These are phyloP conservation scores for Nothobranchius kuhntae DNA, from an alignment of 2,113 vertebrate genomes.

Conservation along the genomic window DNA sequence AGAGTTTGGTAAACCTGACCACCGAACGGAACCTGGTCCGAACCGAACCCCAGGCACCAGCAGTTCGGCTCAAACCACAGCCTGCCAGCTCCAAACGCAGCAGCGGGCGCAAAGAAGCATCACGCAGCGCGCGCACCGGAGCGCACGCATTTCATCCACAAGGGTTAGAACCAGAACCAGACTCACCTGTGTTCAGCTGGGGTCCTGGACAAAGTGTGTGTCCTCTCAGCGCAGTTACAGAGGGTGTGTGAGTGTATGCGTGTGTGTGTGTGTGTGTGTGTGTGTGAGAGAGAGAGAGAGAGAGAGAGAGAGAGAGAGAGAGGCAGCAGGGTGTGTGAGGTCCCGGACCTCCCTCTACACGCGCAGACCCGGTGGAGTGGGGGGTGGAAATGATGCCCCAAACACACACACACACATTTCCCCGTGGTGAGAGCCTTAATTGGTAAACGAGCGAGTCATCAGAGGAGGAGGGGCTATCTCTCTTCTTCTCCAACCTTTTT, in stretches of 20 bases:
- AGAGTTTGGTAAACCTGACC: not conserved
- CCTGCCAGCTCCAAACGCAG: not conserved
- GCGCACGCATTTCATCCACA: not conserved
- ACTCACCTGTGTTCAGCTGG: slow-evolving; percentile 50
- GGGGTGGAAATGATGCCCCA: slow-evolving; percentile 66
- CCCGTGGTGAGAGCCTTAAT: slow-evolving; percentile 73
- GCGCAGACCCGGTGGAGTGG: slow-evolving; percentile 60
- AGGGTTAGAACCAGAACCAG: not conserved
- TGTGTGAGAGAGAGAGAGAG: too few relatives aligned
- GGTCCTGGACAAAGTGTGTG: slow-evolving; percentile 3
- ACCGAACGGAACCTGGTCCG: not conserved
- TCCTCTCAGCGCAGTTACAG: slow-evolving; percentile 35
- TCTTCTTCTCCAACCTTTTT: slow-evolving; percentile 9
- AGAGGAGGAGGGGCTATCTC: slow-evolving; percentile 47
- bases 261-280: slow-evolving; percentile 14
- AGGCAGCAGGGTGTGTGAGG: slow-evolving; percentile 27
- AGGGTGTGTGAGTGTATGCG: slow-evolving; percentile 11
- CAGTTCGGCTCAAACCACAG: not conserved
- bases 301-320: too few relatives aligned
- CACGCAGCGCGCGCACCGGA: not conserved
- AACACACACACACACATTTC: too few relatives aligned
- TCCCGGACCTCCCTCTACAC: slow-evolving; percentile 68
- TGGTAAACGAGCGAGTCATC: slow-evolving; percentile 63
- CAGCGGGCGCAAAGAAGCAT: not conserved
- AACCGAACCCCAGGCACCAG: slow-evolving; percentile 2